These are phyloP conservation scores for Pollicipes pollicipes DNA, from an alignment of 1,140 invertebrate species.

Conservation along the genomic window DNA sequence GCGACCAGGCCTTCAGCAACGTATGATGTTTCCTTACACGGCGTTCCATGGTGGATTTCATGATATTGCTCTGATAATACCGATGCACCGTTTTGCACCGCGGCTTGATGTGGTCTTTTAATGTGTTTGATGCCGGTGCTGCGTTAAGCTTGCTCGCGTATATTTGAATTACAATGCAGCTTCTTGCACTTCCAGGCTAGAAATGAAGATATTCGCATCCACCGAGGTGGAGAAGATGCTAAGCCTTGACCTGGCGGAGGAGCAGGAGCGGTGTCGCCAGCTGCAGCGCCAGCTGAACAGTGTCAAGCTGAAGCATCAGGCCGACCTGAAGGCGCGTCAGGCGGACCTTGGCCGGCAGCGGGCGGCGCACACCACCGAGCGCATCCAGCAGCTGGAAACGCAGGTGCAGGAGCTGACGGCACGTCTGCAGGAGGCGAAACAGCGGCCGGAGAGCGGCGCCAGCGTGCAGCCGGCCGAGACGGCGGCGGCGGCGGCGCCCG, in stretches of 20 bases:
- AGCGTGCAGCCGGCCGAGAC: not conserved
- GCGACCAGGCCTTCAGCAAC: too few relatives aligned
- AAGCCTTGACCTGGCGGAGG: constrained; percentile 17
- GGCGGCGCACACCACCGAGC: not conserved
- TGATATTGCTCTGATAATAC: too few relatives aligned
- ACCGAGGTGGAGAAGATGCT: constrained; percentile 21
- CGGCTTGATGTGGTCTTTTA: too few relatives aligned
- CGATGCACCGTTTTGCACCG: too few relatives aligned
- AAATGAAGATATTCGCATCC: constrained; percentile 21
- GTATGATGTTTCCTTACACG: too few relatives aligned
- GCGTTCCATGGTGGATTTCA: too few relatives aligned
- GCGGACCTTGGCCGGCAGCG: constrained; percentile 3
- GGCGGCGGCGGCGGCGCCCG: not conserved
- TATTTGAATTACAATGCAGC: too few relatives aligned
- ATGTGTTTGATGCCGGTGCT: too few relatives aligned
- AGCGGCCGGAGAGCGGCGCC: not conserved
- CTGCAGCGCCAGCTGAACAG: constrained; percentile 12
- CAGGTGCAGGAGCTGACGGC: not conserved
- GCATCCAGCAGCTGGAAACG: not conserved
- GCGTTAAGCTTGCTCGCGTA: too few relatives aligned
- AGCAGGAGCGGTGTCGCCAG: constrained; percentile 18
- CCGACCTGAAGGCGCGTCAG: constrained; percentile 14
- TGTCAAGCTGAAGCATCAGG: constrained; percentile 2
- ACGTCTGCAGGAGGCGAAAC: not conserved
- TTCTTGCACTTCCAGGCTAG: constrained; percentile 17